Percentiles rank a stretch among this genome's conserved stretches.
Conservation (phyloP, 2,888 invertebrate genomes). For the Drosophila borealis region DNA sequence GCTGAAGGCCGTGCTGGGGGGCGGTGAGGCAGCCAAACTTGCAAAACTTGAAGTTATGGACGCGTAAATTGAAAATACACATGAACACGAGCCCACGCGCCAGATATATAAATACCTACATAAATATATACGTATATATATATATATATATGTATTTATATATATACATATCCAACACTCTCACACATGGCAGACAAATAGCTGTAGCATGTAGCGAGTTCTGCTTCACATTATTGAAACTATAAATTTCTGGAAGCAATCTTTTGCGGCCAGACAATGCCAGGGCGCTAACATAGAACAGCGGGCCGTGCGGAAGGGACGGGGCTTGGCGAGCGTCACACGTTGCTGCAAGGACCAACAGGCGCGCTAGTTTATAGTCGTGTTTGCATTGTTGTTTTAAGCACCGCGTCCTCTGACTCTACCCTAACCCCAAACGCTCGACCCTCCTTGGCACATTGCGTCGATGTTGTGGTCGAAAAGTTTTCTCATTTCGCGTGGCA, state of each 20-base stretch:
- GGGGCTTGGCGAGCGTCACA: constrained; percentile 10
- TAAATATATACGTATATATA: constrained; percentile 7
- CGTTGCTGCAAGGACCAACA: constrained; percentile 20
- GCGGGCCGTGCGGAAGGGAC: neutral
- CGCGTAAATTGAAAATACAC: constrained; percentile 80
- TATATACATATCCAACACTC: constrained; percentile 16
- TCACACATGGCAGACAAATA: constrained; percentile 52
- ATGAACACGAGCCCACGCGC: constrained; percentile 54
- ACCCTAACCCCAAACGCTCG: neutral
- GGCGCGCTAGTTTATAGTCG: constrained; percentile 50
- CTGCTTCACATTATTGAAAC: constrained; percentile 76
- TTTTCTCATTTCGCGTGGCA: constrained; percentile 74
- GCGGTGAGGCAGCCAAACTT: constrained; percentile 59
- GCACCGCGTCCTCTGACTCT: constrained; percentile 35
- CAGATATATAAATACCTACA: constrained; percentile 4
- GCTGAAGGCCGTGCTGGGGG: neutral
- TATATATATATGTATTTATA: constrained; percentile 4
- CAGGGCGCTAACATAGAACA: constrained; percentile 1
- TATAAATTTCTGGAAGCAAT: constrained; percentile 77
- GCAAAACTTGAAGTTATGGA: constrained; percentile 78
- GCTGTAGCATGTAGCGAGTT: constrained; percentile 61
- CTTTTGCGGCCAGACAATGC: constrained; percentile 77
- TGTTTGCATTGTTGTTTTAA: constrained; percentile 71
- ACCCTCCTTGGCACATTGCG: constrained; percentile 27
- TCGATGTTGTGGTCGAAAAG: constrained; percentile 79